Evolutionary conservation across 2,797 vertebrate species (phyloP), one percentile per base, ranked within the genome.

Genomic region (Cheirogaleus major): DNA sequence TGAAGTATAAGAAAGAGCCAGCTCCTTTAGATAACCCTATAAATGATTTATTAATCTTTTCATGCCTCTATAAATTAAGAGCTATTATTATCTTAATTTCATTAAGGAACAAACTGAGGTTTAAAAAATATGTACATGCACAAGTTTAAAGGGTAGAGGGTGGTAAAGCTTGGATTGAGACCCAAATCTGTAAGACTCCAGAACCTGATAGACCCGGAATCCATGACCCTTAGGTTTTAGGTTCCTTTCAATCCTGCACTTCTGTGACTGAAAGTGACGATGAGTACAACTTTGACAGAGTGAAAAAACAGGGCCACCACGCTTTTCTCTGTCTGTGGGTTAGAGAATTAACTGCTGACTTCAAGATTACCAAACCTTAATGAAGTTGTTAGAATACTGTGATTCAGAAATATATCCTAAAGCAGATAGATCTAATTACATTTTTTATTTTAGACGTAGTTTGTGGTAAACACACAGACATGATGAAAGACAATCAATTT

Each of bases 21-120:
- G 5, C 2, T 78, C 43, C n/a, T 70, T 75, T 22, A 82, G 1
- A 7, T 61, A 87, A 23, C 3, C 18, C 67, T 65, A 15, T 61
- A n/a, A 75, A 23, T 35, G 63, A 67, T 35, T 20, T 79, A 70
- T 57, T 73, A 38, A 80, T 88, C 4, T n/a, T 76, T 65, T 87
- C 65, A n/a, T 27, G 95, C 63, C 38, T 3, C 76, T 50, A 9
- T 69, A n/a, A 65, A 70, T 55, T 84, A 41, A 89, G 17, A 73
- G 41, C 22, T 59, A 13, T 69, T 45, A 13, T 25, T 87, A 70
- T 84, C 30, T 63, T 67, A 20, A 86, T 93, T 75, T 89, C 69
- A 48, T 27, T 32, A 48, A 81, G 59, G 12, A 72, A 86, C 23
- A 93, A 78, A 81, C 0, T 41, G 14, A 91, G 14, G 7, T 3